phyloP scores from a whole-genome alignment of 2,888 invertebrate species.

The Pachycephus smyrnensis region DNA sequence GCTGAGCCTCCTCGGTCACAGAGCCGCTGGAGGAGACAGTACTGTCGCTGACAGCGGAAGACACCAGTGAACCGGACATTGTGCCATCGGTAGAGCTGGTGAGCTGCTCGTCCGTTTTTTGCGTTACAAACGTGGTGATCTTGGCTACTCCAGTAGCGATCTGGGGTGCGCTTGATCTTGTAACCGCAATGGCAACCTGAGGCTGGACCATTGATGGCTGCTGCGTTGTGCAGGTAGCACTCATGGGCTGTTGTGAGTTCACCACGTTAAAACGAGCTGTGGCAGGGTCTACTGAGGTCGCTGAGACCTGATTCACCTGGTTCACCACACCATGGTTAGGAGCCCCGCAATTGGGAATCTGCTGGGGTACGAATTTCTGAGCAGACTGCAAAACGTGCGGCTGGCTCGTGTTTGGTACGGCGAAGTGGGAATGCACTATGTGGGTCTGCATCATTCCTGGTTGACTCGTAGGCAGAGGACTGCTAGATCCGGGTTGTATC shows the following conservation, averaged over 20 bases:
- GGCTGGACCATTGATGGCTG: constrained; percentile 26
- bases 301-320: not conserved
- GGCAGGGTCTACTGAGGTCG: not conserved
- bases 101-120: constrained; percentile 48
- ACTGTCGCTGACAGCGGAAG: constrained; percentile 55
- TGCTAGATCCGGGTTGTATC: constrained; percentile 30
- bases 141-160: constrained; percentile 49
- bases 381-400: not conserved
- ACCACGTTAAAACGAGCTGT: not conserved
- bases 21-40: constrained; percentile 57
- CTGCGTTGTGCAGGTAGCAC: constrained; percentile 11
- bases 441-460: constrained; percentile 41
- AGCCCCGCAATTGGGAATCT: not conserved
- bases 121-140: constrained; percentile 43
- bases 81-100: constrained; percentile 54
- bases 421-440: constrained; percentile 43
- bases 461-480: constrained; percentile 15
- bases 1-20: constrained; percentile 58
- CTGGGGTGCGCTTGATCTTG: constrained; percentile 30
- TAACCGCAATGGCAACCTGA: constrained; percentile 18
- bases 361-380: not conserved
- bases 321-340: not conserved
- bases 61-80: constrained; percentile 51
- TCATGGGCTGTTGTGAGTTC: not conserved
- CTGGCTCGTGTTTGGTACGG: not conserved